These are phyloP conservation scores for Pandion haliaetus DNA, from an alignment of 2,113 vertebrate genomes.

Conservation along the genomic window DNA sequence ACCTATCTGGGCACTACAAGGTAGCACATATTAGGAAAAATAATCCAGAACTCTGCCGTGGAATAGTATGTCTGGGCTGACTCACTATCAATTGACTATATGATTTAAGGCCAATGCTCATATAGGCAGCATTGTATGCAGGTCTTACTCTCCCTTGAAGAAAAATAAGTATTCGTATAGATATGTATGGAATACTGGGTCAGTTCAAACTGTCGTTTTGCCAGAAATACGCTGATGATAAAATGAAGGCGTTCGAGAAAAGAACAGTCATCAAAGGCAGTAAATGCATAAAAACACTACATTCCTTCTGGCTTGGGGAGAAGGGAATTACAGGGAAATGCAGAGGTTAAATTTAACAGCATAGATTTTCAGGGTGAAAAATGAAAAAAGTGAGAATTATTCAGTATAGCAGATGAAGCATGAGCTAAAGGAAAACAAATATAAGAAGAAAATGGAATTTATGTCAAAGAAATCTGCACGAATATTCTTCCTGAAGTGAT, in stretches of 20 bases:
- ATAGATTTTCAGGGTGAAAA: not conserved
- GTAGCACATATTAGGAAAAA: not conserved
- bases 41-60: not conserved
- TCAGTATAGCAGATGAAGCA: not conserved
- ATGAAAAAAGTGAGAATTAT: not conserved
- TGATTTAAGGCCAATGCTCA: not conserved
- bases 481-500: not conserved
- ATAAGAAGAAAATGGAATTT: not conserved
- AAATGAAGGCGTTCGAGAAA: not conserved
- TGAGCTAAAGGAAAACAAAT: not conserved
- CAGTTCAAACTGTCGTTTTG: not conserved
- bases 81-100: fast-evolving
- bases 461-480: not conserved
- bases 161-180: too few relatives aligned
- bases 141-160: not conserved
- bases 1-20: not conserved
- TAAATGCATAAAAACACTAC: not conserved
- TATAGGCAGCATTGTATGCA: not conserved
- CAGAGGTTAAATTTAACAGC: not conserved
- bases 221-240: not conserved
- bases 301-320: not conserved
- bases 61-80: not conserved
- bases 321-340: not conserved
- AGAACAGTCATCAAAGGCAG: not conserved
- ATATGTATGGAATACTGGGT: fast-evolving